Conservation (phyloP, 2,888 invertebrate genomes). For the Ecliptopera silaceata region DNA sequence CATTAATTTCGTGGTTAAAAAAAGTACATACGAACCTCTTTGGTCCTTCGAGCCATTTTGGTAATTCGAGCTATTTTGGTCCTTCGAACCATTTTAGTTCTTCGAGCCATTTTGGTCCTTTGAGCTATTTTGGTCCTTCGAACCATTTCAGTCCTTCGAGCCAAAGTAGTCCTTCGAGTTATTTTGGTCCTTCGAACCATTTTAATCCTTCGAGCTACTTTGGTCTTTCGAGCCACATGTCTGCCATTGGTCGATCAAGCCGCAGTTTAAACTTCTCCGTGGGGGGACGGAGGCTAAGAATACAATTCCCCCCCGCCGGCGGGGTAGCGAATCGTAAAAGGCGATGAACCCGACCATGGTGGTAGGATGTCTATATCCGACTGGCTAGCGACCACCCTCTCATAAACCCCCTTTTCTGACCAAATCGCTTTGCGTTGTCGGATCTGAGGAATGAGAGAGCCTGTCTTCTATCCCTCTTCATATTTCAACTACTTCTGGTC, state of each 20-base stretch:
- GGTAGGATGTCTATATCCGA: conserved; percentile 32
- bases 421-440: conserved; percentile 18
- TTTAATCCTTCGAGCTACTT: background rate
- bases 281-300: conserved; percentile 39
- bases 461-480: conserved; percentile 13
- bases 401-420: conserved; percentile 1
- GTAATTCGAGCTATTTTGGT: too few relatives aligned
- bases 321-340: conserved; percentile 42
- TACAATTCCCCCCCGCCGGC: conserved; percentile 36
- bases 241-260: too few relatives aligned
- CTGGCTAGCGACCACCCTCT: conserved; percentile 26
- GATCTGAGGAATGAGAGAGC: conserved; percentile 16
- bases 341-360: conserved; percentile 33
- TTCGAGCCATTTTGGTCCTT: too few relatives aligned
- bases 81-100: too few relatives aligned
- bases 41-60: too few relatives aligned
- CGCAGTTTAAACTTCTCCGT: conserved; percentile 22
- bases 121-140: too few relatives aligned
- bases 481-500: background rate
- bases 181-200: background rate
- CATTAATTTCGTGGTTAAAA: too few relatives aligned
- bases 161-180: background rate
- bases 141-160: too few relatives aligned
- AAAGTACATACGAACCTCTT: too few relatives aligned
- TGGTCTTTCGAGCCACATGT: background rate